These are phyloP conservation scores for Heliothis virescens DNA, from an alignment of 1,140 invertebrate species.

Conservation along the genomic window DNA sequence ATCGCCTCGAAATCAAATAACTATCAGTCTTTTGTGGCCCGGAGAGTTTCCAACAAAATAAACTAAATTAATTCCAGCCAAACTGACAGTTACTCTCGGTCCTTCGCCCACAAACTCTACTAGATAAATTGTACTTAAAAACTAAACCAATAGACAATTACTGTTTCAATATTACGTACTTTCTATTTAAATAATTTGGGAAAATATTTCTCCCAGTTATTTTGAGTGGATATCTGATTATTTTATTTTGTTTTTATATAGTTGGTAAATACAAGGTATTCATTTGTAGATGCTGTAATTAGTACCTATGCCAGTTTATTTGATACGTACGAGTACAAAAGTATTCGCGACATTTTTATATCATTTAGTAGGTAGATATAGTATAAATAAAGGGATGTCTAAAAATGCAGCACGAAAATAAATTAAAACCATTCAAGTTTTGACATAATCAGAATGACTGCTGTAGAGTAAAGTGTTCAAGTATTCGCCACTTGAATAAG, in stretches of 20 bases:
- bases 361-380: too few relatives aligned
- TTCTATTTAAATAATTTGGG: background rate
- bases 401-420: too few relatives aligned
- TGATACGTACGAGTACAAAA: too few relatives aligned
- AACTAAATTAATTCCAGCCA: constrained; percentile 12
- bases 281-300: too few relatives aligned
- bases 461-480: background rate
- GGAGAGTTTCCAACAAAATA: constrained; percentile 3
- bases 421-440: background rate
- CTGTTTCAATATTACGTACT: background rate
- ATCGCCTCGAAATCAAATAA: constrained; percentile 26
- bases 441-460: background rate
- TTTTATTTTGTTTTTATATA: too few relatives aligned
- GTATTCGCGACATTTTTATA: too few relatives aligned
- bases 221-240: too few relatives aligned
- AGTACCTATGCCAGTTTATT: too few relatives aligned
- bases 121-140: constrained; percentile 12
- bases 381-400: too few relatives aligned
- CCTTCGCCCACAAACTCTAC: background rate
- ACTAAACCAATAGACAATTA: constrained; percentile 7
- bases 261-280: too few relatives aligned
- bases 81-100: background rate
- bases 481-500: constrained; percentile 1
- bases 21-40: constrained; percentile 17
- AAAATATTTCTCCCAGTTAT: too few relatives aligned